These are phyloP conservation scores for Cuculus canorus DNA, from an alignment of 2,797 vertebrate genomes.

Conservation along the genomic window DNA sequence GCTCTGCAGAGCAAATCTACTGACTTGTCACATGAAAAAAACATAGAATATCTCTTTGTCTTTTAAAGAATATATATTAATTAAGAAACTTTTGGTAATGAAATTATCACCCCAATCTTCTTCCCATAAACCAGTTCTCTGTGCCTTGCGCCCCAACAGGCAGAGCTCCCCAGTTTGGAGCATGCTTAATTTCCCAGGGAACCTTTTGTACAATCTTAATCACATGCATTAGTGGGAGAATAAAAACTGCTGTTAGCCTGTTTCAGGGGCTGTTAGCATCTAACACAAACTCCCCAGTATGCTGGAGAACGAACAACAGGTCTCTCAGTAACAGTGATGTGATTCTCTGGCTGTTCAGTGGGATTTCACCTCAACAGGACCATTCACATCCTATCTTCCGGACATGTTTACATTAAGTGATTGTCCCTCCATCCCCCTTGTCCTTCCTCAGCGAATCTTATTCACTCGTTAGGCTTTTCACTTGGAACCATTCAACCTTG, in stretches of 20 bases:
- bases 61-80: not conserved
- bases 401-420: not conserved
- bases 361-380: not conserved
- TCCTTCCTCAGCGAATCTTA: conserved; percentile 22
- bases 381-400: not conserved
- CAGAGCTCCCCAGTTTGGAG: not conserved
- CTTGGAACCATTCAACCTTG: conserved; percentile 68
- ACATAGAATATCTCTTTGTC: not conserved
- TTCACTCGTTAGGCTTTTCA: conserved; percentile 60
- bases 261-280: not conserved
- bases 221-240: not conserved
- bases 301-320: not conserved
- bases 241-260: not conserved
- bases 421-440: not conserved
- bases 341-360: not conserved
- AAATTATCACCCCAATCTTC: not conserved
- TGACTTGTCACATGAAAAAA: not conserved
- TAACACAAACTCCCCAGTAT: not conserved
- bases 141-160: not conserved
- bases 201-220: not conserved
- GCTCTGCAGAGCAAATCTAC: not conserved
- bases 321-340: not conserved
- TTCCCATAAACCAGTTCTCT: not conserved
- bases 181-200: not conserved
- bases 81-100: not conserved